Evolutionary conservation across 2,888 invertebrate species (phyloP), one percentile per base, ranked within the genome.

Genomic region (Phortica okadai): DNA sequence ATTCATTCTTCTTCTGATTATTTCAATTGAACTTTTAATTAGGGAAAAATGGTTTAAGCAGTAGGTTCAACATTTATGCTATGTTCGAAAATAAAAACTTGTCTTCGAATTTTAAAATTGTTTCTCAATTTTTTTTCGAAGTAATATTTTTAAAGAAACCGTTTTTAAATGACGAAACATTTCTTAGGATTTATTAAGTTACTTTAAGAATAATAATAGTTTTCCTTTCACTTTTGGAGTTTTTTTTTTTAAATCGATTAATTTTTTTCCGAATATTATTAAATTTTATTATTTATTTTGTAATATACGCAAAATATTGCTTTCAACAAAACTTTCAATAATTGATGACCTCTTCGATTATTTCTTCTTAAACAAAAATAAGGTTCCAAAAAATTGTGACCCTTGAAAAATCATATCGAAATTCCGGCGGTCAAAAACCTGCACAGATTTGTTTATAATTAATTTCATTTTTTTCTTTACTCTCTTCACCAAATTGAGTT

Each of bases 371-470:
- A 2, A 3, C n/a, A 6, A 54, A 10, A 54, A 5, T 2, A 10
- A 10, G 11, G 11, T 54, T 59, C n/a, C 6, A n/a, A 59, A 21
- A 59, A 59, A 59, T n/a, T n/a, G 59, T 2, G 7, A 7, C 59
- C n/a, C 14, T 83, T 82, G 84, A 82, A 82, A 85, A 87, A 85
- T 86, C 83, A 66, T 42, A 87, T 82, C 83, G 86, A 84, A 86
- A 85, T 87, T 86, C 87, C 73, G 44, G 33, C 21, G 33, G 66
- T 25, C 41, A 69, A 74, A 74, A 42, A 56, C 44, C 58, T 11
- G 56, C 50, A 45, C 84, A 85, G 87, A 86, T 87, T 86, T 86
- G 84, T 84, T 85, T 87, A 87, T 87, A 86, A 86, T 86, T 87
- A 87, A 87, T 86, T 86, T 84, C 78, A 72, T 62, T 75, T 70